These are phyloP conservation scores for Danionella cerebrum DNA, from an alignment of 2,113 vertebrate species.

Conservation along the genomic window DNA sequence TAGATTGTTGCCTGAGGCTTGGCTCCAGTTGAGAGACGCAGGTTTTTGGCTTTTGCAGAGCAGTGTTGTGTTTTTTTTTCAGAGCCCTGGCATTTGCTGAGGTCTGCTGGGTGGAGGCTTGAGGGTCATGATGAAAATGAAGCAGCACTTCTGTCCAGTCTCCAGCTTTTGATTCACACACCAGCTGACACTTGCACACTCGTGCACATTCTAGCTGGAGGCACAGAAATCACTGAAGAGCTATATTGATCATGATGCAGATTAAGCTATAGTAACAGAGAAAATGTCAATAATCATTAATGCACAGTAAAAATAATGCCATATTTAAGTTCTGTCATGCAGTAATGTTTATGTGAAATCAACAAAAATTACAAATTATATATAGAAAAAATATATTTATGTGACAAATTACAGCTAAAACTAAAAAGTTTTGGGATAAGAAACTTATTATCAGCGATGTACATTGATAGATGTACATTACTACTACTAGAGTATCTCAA, in stretches of 20 bases:
- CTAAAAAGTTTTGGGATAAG: too few relatives aligned
- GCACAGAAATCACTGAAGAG: background rate
- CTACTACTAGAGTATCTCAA: too few relatives aligned
- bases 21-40: background rate
- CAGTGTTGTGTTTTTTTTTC: constrained; percentile 14
- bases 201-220: background rate
- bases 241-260: background rate
- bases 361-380: too few relatives aligned
- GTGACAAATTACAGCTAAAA: too few relatives aligned
- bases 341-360: too few relatives aligned
- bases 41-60: constrained; percentile 12
- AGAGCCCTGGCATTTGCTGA: constrained; percentile 1
- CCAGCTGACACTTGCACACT: background rate
- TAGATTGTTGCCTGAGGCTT: background rate
- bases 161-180: constrained; percentile 14
- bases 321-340: too few relatives aligned
- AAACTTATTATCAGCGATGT: too few relatives aligned
- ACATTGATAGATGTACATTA: too few relatives aligned
- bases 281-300: too few relatives aligned
- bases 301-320: too few relatives aligned
- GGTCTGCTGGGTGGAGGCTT: constrained; percentile 1
- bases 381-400: too few relatives aligned
- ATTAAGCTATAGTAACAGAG: too few relatives aligned
- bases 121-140: constrained; percentile 5
- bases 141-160: background rate